Conservation (phyloP, 2,888 invertebrate genomes). For the Drosophila kuntzei region DNA sequence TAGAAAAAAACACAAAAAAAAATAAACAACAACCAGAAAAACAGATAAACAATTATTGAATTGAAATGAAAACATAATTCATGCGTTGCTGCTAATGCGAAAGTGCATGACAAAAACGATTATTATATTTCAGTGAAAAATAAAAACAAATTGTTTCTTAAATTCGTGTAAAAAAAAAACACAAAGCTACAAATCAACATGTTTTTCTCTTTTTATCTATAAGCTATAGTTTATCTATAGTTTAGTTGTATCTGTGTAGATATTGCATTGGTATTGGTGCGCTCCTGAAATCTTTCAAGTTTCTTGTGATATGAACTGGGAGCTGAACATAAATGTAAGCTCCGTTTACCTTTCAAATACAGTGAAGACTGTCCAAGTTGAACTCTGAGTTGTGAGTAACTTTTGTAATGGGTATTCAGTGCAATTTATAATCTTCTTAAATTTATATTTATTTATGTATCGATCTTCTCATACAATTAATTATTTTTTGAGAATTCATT, state of each 20-base stretch:
- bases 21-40: conserved; percentile 17
- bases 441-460: background rate
- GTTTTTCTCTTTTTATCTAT: background rate
- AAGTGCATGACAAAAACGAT: conserved; percentile 72
- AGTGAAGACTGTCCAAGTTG: background rate
- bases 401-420: background rate
- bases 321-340: conserved; percentile 1
- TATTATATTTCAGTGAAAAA: conserved; percentile 82
- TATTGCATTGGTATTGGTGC: background rate
- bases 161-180: conserved; percentile 80
- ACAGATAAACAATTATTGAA: conserved; percentile 41
- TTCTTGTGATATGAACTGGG: background rate
- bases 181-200: conserved; percentile 65
- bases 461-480: too few relatives aligned
- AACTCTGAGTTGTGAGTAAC: too few relatives aligned
- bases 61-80: conserved; percentile 57
- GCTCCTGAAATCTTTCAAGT: conserved; percentile 15
- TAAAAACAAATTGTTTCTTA: conserved; percentile 81
- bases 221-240: too few relatives aligned
- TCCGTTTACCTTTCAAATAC: conserved; percentile 1
- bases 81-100: conserved; percentile 70
- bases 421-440: background rate
- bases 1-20: conserved; percentile 18
- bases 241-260: background rate
- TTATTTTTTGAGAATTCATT: too few relatives aligned